Base-by-base conservation (phyloP, 2,888 invertebrate species). In the Dione vanillae region DNA sequence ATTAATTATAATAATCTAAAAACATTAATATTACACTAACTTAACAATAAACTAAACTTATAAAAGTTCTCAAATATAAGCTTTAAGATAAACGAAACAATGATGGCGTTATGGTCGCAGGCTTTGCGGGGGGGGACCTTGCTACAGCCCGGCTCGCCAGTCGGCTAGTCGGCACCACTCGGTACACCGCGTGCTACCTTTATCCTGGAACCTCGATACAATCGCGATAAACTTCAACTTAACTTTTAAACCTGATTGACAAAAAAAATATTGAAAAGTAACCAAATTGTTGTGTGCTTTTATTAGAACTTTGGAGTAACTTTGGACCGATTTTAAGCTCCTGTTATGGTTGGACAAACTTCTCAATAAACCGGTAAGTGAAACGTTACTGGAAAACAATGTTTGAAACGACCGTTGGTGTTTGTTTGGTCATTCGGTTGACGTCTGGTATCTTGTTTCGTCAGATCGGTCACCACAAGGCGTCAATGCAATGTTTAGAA, bases 311-410 rank as follows among this genome's bases (percentile, higher is more conserved):
- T 86, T 51, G 35, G 43, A 40, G 51, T 61, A 71, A 89, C 83
- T 89, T 90, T 74, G 80, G 89, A 89, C 86, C 89, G 88, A 85
- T 88, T 79, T 75, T 83, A 81, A 84, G 82, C 84, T 86, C 80
- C 77, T 40, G 84, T 85, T 82, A 91, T 89, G 88, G 85, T 87
- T 85, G 87, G 83, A 83, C 86, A 82, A 85, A 86, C 85, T 86
- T 84, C 86, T 84, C 84, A 80, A 80, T 90, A 89, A 92, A 92
- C 91, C 89, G 91, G 91, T 91, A 91, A 90, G 92, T 91, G 81
- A 87, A 88, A 89, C 85, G 83, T 77, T 87, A 86, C 85, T 86
- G 86, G 84, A 83, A 82, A 84, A 80, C 83, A 68, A 72, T 77
- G 72, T 80, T 82, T 79, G 72, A 80, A 80, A 77, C 56, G 65